Evolutionary conservation across 2,888 invertebrate genomes (phyloP).

Genomic region (Subacronicta megacephala): DNA sequence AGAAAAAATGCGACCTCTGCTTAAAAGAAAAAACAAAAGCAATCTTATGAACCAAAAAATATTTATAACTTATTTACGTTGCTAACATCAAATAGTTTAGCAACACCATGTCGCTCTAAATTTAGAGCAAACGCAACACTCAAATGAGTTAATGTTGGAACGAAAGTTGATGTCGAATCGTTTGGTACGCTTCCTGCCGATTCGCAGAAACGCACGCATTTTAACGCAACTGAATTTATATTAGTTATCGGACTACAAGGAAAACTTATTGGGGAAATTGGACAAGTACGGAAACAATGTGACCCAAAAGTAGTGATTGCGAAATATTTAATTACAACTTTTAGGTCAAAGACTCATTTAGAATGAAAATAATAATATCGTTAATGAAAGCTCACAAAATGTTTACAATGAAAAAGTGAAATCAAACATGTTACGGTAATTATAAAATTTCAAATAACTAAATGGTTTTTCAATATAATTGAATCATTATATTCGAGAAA

Average conservation of each 20-base stretch:
- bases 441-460: no score
- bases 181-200: slow-evolving; percentile 69
- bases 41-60: no score
- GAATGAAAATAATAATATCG: slow-evolving; percentile 5
- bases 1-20: no score
- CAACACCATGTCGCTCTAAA: slow-evolving; percentile 47
- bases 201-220: slow-evolving; percentile 65
- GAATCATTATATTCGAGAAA: no score
- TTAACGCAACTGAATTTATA: slow-evolving; percentile 41
- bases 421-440: no score
- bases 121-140: slow-evolving; percentile 58
- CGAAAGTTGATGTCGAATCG: slow-evolving; percentile 57
- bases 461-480: no score
- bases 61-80: not conserved
- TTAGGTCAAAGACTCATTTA: slow-evolving; percentile 10
- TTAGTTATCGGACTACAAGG: slow-evolving; percentile 42
- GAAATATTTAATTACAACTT: no score
- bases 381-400: not conserved
- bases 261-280: slow-evolving; percentile 38
- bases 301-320: no score
- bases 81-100: slow-evolving; percentile 22
- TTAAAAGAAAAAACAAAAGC: no score
- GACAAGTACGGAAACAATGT: not conserved
- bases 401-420: no score
- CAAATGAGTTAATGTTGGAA: slow-evolving; percentile 55